Evolutionary conservation across 2,888 invertebrate genomes (phyloP).

Genomic region (Sinohyriopsis cumingii): DNA sequence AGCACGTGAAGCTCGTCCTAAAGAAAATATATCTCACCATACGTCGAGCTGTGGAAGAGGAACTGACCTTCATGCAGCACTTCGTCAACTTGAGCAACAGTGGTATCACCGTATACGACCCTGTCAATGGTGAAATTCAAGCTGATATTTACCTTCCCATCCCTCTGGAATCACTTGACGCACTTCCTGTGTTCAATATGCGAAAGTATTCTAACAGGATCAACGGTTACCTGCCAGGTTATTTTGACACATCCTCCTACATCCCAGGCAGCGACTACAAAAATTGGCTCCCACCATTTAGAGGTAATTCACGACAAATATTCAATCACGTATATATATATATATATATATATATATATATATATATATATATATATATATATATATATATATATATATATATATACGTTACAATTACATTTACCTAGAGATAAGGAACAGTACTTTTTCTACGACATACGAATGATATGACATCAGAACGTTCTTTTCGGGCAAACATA

Average conservation of each 20-base stretch:
- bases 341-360: no score
- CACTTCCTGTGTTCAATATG: conserved; percentile 24
- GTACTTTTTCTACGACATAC: no score
- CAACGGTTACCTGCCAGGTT: conserved; percentile 20
- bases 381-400: no score
- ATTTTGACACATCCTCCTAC: conserved; percentile 69
- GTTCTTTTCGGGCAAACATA: no score
- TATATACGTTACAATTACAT: background rate
- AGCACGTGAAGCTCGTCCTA: conserved; percentile 29
- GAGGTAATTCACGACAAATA: conserved; percentile 76
- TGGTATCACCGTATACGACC: conserved; percentile 37
- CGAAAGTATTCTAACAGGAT: conserved; percentile 25
- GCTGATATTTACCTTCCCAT: conserved; percentile 35
- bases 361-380: no score
- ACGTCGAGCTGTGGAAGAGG: conserved; percentile 33
- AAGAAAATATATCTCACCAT: conserved; percentile 18
- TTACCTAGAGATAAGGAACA: no score
- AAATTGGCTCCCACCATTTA: conserved; percentile 89
- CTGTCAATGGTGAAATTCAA: conserved; percentile 42
- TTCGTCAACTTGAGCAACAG: conserved; percentile 17
- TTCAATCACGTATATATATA: no score
- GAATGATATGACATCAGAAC: no score
- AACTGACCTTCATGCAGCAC: conserved; percentile 27
- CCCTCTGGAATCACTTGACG: conserved; percentile 33
- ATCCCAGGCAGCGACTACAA: conserved; percentile 81